Evolutionary conservation across 2,113 vertebrate genomes (phyloP).

Genomic region (Sander lucioperca): DNA sequence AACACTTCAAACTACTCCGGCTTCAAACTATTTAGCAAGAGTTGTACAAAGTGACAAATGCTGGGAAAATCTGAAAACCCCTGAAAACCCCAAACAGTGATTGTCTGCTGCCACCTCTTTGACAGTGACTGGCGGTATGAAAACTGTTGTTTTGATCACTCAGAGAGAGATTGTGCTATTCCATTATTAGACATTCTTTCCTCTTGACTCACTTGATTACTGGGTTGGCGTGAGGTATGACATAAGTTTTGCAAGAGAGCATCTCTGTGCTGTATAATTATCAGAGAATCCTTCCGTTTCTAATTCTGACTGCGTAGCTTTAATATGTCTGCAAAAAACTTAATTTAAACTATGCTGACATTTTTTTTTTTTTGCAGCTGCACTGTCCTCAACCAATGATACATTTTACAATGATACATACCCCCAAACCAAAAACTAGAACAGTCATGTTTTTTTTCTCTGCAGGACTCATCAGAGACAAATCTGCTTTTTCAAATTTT

Average conservation of each 20-base stretch:
- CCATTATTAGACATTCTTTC: slow-evolving; percentile 62
- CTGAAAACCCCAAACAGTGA: slow-evolving; percentile 27
- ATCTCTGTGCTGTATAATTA: slow-evolving; percentile 52
- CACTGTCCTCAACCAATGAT: not conserved
- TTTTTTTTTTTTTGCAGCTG: not conserved
- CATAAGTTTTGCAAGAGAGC: slow-evolving; percentile 38
- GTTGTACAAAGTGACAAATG: not conserved
- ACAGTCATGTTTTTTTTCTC: not conserved
- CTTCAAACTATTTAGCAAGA: slow-evolving; percentile 1
- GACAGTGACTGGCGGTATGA: slow-evolving; percentile 10
- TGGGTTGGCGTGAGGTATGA: slow-evolving; percentile 10
- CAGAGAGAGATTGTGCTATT: slow-evolving; percentile 1
- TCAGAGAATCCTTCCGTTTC: not conserved
- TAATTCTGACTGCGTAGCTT: not conserved
- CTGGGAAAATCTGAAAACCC: not conserved
- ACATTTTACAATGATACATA: not conserved
- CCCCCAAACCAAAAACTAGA: not conserved
- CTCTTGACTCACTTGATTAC: slow-evolving; percentile 65
- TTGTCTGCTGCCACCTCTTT: slow-evolving; percentile 3
- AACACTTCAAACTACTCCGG: not conserved
- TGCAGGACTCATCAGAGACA: slow-evolving; percentile 11
- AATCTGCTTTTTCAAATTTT: slow-evolving; percentile 32
- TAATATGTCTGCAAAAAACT: not conserved
- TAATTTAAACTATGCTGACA: not conserved
- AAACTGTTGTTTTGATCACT: slow-evolving; percentile 45